Evolutionary conservation across 2,888 invertebrate genomes (phyloP), one percentile per base, ranked within the genome.

Genomic region (Scaptomyza caliginosa): DNA sequence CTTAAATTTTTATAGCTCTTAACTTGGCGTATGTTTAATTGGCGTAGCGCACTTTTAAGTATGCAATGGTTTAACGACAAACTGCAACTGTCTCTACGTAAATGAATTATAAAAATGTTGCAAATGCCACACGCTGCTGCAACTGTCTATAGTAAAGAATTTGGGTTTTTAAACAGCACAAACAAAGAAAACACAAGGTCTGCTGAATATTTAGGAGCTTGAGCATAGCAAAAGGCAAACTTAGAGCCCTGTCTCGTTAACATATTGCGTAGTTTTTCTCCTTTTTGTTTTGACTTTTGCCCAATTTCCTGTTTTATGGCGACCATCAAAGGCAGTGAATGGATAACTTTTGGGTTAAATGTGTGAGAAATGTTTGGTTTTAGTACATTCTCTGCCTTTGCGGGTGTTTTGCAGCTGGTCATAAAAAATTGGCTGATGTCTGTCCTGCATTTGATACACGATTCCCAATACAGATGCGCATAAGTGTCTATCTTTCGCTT

Each of bases 101-200:
- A 86, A 80, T 84, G 67, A 75, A 81, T 81, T 78, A 71, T 86
- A 54, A 84, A 86, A 86, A 55, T 76, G 81, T 81, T 84, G 85
- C 85, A 84, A 73, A 68, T 63, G 78, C 62, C 77, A 67, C 63
- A 51, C 39, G 71, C 30, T 49, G 36, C 38, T 32, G 16, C 19
- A 24, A 32, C 28, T 50, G 39, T 46, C 28, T 34, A 56, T 68
- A 65, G 64, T 21, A 45, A 43, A 46, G 2, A 42, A 58, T 1
- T 13, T 50, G 5, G 21, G 21, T 51, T 51, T 38, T 52, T n/a
- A 58, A 62, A 30, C 48, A 24, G 43, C 26, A 42, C 21, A n/a
- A n/a, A 30, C 42, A 43, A 46, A 36, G 30, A 16, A 17, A 38
- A 17, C 43, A 30, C 32, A 24, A 26, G 30, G 19, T 28, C 43